These are phyloP conservation scores for Heliconius aoede DNA, from an alignment of 2,888 invertebrate species.

Conservation along the genomic window DNA sequence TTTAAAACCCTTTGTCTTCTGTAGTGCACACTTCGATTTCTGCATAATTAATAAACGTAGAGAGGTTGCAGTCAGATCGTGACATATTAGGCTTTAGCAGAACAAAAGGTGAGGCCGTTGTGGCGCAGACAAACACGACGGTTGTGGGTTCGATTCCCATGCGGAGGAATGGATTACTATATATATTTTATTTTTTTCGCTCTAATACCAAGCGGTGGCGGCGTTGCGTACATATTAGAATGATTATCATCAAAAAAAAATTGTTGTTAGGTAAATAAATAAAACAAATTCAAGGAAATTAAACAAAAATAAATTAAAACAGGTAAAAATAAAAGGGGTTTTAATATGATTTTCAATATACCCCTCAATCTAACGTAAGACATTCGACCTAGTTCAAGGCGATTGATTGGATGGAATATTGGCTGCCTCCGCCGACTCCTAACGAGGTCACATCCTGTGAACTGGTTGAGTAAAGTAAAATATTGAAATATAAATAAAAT, in stretches of 20 bases:
- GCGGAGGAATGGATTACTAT: background rate
- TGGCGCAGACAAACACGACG: background rate
- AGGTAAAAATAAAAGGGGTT: background rate
- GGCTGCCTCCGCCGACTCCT: conserved; percentile 38
- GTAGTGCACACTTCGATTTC: conserved; percentile 21
- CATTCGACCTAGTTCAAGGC: conserved; percentile 41
- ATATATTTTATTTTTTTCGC: background rate
- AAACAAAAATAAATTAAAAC: background rate
- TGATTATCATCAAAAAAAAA: no score
- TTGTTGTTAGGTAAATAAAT: no score
- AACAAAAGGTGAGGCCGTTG: background rate
- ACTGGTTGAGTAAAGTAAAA: background rate
- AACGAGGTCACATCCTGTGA: conserved; percentile 43
- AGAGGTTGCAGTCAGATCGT: conserved; percentile 6
- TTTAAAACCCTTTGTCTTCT: conserved; percentile 8
- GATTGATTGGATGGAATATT: conserved; percentile 43
- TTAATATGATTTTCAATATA: conserved; percentile 20
- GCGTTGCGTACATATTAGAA: no score
- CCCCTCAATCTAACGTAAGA: conserved; percentile 37
- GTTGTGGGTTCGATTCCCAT: background rate
- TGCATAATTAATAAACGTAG: conserved; percentile 19
- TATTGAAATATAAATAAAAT: background rate
- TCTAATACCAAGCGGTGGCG: no score
- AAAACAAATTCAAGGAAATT: background rate
- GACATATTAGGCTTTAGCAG: background rate